These are phyloP conservation scores for Ormyrus pomaceus DNA, from an alignment of 2,888 invertebrate species.

Conservation along the genomic window DNA sequence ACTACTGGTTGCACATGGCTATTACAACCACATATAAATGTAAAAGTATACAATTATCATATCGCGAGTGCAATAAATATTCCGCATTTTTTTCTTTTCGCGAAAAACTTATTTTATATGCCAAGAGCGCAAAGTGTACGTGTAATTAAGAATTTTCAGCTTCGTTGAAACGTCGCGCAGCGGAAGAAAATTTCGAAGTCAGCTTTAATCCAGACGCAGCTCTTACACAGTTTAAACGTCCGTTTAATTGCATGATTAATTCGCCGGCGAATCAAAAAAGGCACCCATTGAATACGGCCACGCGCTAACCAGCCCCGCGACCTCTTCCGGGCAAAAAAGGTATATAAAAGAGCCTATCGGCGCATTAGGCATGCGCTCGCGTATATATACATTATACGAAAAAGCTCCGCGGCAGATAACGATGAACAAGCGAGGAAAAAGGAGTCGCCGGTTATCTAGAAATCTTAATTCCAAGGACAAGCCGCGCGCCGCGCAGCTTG, in stretches of 20 bases:
- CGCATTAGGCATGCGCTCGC: too few species aligned
- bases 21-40: conserved; percentile 16
- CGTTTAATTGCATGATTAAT: too few species aligned
- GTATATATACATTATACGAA: not conserved
- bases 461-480: conserved; percentile 56
- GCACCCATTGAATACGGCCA: not conserved
- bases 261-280: too few species aligned
- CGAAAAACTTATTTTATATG: too few species aligned
- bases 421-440: conserved; percentile 33
- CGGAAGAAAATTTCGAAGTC: too few species aligned
- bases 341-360: too few species aligned
- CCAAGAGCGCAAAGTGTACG: too few species aligned
- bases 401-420: not conserved
- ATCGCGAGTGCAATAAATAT: not conserved
- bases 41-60: conserved; percentile 11
- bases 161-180: too few species aligned
- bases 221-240: too few species aligned
- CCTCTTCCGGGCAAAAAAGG: not conserved
- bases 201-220: too few species aligned
- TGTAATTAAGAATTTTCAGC: too few species aligned
- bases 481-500: conserved; percentile 4
- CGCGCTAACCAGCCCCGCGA: not conserved
- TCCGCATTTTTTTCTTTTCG: not conserved
- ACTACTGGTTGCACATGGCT: conserved; percentile 32
- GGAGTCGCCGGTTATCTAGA: conserved; percentile 48